Evolutionary conservation across 2,888 invertebrate genomes (phyloP).

Genomic region (Anticlea derivata): DNA sequence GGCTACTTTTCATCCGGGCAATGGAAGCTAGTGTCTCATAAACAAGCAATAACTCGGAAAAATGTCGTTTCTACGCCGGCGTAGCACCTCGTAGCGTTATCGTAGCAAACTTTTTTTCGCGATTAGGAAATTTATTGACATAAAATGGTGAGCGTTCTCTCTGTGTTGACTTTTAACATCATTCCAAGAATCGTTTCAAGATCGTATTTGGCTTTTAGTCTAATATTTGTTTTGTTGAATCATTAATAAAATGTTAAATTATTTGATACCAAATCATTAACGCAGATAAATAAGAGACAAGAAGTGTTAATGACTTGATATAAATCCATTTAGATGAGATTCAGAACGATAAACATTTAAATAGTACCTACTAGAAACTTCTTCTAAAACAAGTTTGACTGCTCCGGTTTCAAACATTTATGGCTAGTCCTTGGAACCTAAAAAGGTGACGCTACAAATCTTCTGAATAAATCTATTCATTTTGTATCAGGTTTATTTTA

Average conservation of each 20-base stretch:
- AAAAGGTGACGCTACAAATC: conserved; percentile 2
- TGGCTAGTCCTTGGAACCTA: conserved; percentile 11
- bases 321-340: conserved; percentile 10
- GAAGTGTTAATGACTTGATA: conserved; percentile 7
- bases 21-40: too few relatives aligned
- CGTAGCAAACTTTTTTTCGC: conserved; percentile 22
- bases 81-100: conserved; percentile 28
- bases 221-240: too few relatives aligned
- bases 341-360: conserved; percentile 4
- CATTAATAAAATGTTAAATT: too few relatives aligned
- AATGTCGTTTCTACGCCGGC: conserved; percentile 7
- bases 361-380: conserved; percentile 13
- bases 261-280: too few relatives aligned
- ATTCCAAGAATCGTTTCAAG: too few relatives aligned
- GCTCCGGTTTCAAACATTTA: conserved; percentile 17
- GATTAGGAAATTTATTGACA: too few relatives aligned
- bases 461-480: not conserved
- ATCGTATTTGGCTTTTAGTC: too few relatives aligned
- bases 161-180: too few relatives aligned
- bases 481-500: conserved; percentile 12
- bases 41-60: not conserved
- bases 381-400: conserved; percentile 21
- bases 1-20: too few relatives aligned
- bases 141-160: too few relatives aligned
- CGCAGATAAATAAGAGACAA: not conserved